Evolutionary conservation across 2,797 vertebrate genomes (phyloP).

Genomic region (Carapus acus): DNA sequence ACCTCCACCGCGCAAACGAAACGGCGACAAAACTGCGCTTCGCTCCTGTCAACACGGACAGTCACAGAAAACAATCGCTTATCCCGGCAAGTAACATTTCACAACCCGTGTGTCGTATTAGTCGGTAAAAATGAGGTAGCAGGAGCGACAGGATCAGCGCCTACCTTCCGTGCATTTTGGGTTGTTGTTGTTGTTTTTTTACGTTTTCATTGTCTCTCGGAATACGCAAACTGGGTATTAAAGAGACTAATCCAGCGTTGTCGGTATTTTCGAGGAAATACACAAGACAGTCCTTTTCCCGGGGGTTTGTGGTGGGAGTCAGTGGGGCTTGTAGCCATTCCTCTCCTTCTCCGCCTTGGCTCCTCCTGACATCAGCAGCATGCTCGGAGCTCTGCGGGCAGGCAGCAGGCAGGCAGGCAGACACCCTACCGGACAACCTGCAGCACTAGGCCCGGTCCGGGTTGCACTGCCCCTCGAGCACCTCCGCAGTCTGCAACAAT

Average conservation of each 20-base stretch:
- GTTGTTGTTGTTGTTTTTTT: no score
- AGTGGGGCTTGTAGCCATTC: conserved; percentile 67
- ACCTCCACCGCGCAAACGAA: conserved; percentile 21
- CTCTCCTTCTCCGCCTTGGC: conserved; percentile 59
- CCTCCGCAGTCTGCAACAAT: no score
- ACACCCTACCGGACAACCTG: conserved; percentile 71
- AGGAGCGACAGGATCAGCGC: conserved; percentile 59
- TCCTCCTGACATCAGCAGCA: conserved; percentile 61
- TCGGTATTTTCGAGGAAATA: conserved; percentile 27
- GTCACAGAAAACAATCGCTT: conserved; percentile 12
- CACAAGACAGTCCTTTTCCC: conserved; percentile 22
- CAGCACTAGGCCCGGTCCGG: conserved; percentile 63
- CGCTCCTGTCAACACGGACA: conserved; percentile 17
- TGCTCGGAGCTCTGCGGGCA: conserved; percentile 46
- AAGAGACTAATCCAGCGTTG: conserved; percentile 13
- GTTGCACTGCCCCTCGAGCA: conserved; percentile 1
- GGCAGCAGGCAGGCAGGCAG: conserved; percentile 21
- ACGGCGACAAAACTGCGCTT: conserved; percentile 6
- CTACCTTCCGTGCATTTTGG: conserved; percentile 70
- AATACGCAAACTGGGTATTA: conserved; percentile 51
- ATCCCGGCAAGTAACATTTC: conserved; percentile 51
- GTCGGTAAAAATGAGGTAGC: conserved; percentile 60
- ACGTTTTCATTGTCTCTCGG: conserved; percentile 67
- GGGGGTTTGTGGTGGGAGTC: conserved; percentile 58
- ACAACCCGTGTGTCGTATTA: conserved; percentile 44